Evolutionary conservation across 2,113 vertebrate genomes (phyloP), one percentile per base, ranked within the genome.

Genomic region (Cervus canadensis): DNA sequence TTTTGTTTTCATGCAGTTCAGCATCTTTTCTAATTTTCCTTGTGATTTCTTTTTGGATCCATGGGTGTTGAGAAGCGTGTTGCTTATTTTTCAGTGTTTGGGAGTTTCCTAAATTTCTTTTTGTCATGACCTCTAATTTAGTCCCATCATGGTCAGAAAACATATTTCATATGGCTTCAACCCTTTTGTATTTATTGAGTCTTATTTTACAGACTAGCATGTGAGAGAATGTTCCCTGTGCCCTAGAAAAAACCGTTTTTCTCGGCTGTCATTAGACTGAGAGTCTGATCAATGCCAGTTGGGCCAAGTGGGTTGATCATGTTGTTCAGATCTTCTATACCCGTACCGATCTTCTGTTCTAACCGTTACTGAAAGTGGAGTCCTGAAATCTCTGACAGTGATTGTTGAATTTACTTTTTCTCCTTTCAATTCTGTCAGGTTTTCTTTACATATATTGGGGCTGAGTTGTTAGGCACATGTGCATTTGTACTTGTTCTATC

Each of bases 251-350:
- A 67, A 40, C 6, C 11, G 25, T 11, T n/a, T 26, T 26, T 21
- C 30, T 2, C 19, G 2, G 3, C 15, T 0, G 13, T 3, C 13
- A 25, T 54, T 15, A 10, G 13, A 3, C 15, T 23, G 33, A 19
- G 50, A 33, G 16, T 33, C 76, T 50, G 21, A 0, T 40, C 26
- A 60, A 2, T 14, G 67, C 33, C 7, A 15, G 0, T 33, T 17
- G 25, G 36, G 45, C 15, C 74, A 25, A 3, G 5, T 6, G 21
- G 50, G 43, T n/a, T 54, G 87, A 9, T 3, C 21, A 2, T 5
- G 33, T 10, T 7, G 48, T 11, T 54, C n/a, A 14, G 67, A 17
- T 7, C 52, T 60, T 62, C 30, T 45, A 3, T 36, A 0, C 33
- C 25, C 12, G 1, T 9, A 5, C 40, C 19, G 43, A 40, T 2